Conservation (phyloP, 2,113 vertebrate species). For the Megaceryle maxima region DNA sequence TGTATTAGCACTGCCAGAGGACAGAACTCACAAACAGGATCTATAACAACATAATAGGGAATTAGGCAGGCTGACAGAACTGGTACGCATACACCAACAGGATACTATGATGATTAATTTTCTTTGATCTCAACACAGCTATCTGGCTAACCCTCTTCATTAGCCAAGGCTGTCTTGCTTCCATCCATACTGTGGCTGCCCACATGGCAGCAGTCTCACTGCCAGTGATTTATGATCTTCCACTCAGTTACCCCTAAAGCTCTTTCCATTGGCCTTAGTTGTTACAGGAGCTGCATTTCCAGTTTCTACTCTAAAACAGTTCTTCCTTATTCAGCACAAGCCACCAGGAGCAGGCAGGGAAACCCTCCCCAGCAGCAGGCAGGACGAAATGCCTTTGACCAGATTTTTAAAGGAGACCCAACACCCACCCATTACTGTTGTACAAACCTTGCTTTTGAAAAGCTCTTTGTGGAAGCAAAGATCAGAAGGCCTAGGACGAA, state of each 20-base stretch:
- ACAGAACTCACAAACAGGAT: not conserved
- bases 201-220: rapidly evolving
- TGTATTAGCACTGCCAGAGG: too few relatives aligned
- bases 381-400: not conserved
- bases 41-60: rapidly evolving
- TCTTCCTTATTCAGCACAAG: rapidly evolving
- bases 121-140: not conserved
- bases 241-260: not conserved
- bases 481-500: not conserved
- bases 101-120: rapidly evolving
- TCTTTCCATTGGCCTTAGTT: not conserved
- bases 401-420: not conserved
- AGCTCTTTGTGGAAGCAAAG: not conserved
- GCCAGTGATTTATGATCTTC: rapidly evolving
- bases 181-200: not conserved
- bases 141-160: not conserved
- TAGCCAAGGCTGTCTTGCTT: not conserved
- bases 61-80: not conserved
- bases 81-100: rapidly evolving
- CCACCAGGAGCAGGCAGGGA: not conserved
- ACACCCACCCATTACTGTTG: not conserved
- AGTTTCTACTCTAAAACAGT: not conserved
- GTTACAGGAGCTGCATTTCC: not conserved
- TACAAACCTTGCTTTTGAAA: not conserved
- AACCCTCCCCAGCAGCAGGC: not conserved